Percentiles rank a stretch among this genome's conserved stretches.
These are phyloP conservation scores for Thunnus albacares DNA, from an alignment of 2,797 vertebrate species.

Conservation along the genomic window DNA sequence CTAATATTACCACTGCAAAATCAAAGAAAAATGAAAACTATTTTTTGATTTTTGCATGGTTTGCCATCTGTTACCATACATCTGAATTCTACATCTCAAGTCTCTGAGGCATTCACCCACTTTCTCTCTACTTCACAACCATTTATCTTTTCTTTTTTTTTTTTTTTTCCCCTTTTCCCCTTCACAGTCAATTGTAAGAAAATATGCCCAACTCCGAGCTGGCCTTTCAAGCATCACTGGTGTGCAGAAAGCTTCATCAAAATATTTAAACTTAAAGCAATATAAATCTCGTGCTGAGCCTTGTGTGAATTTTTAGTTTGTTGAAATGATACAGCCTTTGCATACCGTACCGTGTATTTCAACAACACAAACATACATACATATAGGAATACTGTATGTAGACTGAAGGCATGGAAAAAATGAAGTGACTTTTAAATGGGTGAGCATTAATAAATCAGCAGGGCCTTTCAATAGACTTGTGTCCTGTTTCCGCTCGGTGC, in stretches of 20 bases:
- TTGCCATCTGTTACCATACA: constrained; percentile 86
- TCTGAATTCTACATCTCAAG: constrained; percentile 74
- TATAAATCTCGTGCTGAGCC: constrained; percentile 63
- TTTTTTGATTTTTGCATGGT: constrained; percentile 85
- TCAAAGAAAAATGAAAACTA: constrained; percentile 84
- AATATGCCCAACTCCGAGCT: constrained; percentile 70
- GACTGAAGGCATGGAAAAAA: constrained; percentile 63
- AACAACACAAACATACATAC: constrained; percentile 54
- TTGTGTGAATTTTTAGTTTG: constrained; percentile 60
- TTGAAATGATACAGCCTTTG: constrained; percentile 52
- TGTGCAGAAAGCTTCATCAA: constrained; percentile 73
- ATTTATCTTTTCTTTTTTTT: constrained; percentile 48
- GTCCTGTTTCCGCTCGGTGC: constrained; percentile 52
- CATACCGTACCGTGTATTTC: constrained; percentile 61
- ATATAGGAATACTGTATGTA: constrained; percentile 35
- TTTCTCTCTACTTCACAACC: constrained; percentile 69
- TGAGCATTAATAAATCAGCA: constrained; percentile 81
- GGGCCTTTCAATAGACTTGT: constrained; percentile 69
- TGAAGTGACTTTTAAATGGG: constrained; percentile 78
- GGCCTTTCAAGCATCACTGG: constrained; percentile 70
- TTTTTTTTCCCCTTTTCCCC: constrained; percentile 13
- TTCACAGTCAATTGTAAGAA: constrained; percentile 75
- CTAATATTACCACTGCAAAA: constrained; percentile 82
- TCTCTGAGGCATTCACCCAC: constrained; percentile 76
- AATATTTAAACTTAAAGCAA: constrained; percentile 77